Base-by-base conservation (phyloP, 2,113 vertebrate genomes). In the Grantiella picta region DNA sequence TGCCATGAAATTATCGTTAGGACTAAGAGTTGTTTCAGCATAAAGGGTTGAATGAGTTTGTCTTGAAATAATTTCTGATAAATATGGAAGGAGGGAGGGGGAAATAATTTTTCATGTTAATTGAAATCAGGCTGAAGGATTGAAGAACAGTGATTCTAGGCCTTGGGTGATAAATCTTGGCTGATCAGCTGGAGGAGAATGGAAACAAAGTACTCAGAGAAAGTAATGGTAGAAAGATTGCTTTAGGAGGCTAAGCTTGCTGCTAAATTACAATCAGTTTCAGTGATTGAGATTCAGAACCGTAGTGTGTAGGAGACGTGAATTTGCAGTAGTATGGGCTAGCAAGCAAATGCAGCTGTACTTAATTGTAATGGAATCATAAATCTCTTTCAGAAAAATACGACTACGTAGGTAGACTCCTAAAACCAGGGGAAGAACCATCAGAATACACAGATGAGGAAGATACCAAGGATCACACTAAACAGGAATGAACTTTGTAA, bases 371-470 rank as follows among this genome's bases (percentile, higher is more conserved):
- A 94, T 65, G 84, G 73, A 94, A 93, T 59, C 33, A 19, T 94
- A 52, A 61, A 47, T 97, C 72, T 98, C 94, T 98, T 98, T 66
- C 98, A 99, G 99, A 99, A 97, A 99, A 99, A 95, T 99, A 99
- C 44, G 99, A 99, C 91, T 99, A 99, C 81, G 99, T 99, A n/a
- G 99, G 99, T 92, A 98, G 99, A 98, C 98, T 99, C 95, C 98
- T 99, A 97, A 99, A 99, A 96, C 99, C 99, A 15, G 99, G 99
- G 45, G 99, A 99, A 93, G 99, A 99, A 97, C 99, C 99, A 5
- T 99, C 99, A 81, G 99, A 99, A 97, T 99, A 99, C 97, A 99
- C 99, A 86, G 99, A 99, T 94, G 99, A 99, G 96, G 99, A 99
- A 97, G 99, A 99, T 98, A 98, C 99, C 97, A 99, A 99, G 98